Conservation (phyloP, 1,140 invertebrate genomes). For the Atta cephalotes region DNA sequence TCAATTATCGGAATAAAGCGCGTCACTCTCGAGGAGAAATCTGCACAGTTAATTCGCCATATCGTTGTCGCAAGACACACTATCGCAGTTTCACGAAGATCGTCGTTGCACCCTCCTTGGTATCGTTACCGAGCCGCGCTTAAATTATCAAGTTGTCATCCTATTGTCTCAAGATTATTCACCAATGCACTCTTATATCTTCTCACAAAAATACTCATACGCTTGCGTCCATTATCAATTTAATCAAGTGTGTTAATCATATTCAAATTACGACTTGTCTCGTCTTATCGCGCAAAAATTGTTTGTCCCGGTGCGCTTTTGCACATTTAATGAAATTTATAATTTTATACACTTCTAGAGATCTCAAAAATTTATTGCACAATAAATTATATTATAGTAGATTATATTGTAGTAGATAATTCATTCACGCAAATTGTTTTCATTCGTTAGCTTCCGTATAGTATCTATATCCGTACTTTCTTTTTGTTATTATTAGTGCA, state of each 20-base stretch:
- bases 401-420: not conserved
- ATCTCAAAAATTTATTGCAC: not conserved
- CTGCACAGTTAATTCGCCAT: conserved; percentile 8
- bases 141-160: conserved; percentile 16
- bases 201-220: not conserved
- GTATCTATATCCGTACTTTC: not conserved
- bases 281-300: not conserved
- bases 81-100: not conserved
- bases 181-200: not conserved
- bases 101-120: not conserved
- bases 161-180: not conserved
- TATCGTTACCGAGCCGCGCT: conserved; percentile 23
- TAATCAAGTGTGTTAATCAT: not conserved
- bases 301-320: not conserved
- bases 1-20: conserved; percentile 7
- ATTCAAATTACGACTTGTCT: not conserved
- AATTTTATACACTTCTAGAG: not conserved
- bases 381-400: not conserved
- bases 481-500: too few relatives aligned
- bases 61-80: not conserved
- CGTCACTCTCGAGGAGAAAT: not conserved
- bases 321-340: not conserved
- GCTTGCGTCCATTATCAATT: not conserved
- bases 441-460: not conserved
- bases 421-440: not conserved